A percentile compares a stretch with the other conserved stretches of the same genome.
These are phyloP conservation scores for Plodia interpunctella DNA, from an alignment of 1,140 invertebrate genomes.

Conservation along the genomic window DNA sequence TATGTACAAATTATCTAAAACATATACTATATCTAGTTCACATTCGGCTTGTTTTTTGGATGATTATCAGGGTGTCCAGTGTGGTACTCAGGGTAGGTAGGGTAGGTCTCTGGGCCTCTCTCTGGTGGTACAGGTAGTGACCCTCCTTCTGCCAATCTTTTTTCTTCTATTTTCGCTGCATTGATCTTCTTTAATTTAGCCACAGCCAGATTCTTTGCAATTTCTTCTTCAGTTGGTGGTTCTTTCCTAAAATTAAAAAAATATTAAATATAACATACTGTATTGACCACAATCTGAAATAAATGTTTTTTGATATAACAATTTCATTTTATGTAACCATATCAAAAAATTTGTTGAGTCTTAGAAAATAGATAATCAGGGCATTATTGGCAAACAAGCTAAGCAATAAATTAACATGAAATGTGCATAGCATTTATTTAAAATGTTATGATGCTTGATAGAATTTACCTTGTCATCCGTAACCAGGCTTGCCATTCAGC, in stretches of 20 bases:
- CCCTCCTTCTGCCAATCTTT: slow-evolving; percentile 52
- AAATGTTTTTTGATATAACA: too few relatives aligned
- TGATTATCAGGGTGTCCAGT: slow-evolving; percentile 28
- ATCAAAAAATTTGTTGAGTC: too few relatives aligned
- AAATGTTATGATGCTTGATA: too few relatives aligned
- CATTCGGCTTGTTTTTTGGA: slow-evolving; percentile 9
- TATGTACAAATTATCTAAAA: slow-evolving; percentile 2
- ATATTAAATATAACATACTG: background rate
- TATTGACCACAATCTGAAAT: too few relatives aligned
- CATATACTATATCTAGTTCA: slow-evolving; percentile 4
- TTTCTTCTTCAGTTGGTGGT: slow-evolving; percentile 85
- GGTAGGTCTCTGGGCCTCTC: slow-evolving; percentile 48
- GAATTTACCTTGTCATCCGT: slow-evolving; percentile 79
- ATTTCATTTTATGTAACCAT: too few relatives aligned
- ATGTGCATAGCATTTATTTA: too few relatives aligned
- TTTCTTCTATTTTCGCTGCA: slow-evolving; percentile 81
- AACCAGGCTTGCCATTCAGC: slow-evolving; percentile 92
- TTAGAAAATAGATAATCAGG: too few relatives aligned
- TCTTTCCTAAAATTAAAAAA: slow-evolving; percentile 63
- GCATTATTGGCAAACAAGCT: too few relatives aligned
- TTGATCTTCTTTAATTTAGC: slow-evolving; percentile 85
- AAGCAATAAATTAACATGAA: too few relatives aligned
- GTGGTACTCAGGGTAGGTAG: slow-evolving; percentile 44
- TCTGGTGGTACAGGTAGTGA: slow-evolving; percentile 41
- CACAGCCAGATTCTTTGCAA: slow-evolving; percentile 82